Base-by-base conservation (phyloP, 2,888 invertebrate species). In the Ophion costatus region DNA sequence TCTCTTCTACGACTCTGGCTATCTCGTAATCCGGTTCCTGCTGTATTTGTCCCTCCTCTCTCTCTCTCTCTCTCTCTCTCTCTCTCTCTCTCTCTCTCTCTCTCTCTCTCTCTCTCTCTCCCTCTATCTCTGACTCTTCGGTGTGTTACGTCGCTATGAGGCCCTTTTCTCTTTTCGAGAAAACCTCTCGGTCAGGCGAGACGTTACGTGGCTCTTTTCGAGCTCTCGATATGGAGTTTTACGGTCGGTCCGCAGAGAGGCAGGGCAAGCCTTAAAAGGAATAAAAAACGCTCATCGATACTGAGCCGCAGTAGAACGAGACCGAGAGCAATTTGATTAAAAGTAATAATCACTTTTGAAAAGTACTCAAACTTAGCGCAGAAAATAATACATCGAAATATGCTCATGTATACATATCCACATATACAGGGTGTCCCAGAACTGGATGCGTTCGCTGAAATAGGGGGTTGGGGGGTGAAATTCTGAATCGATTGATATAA, bases 221-320 rank as follows among this genome's bases (percentile, higher is more conserved):
- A 63, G 78, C 70, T 75, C 81, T 84, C 81, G 71, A 84, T 84
- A 84, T 82, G 84, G 78, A 78, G 75, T 71, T 78, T 79, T 81
- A 81, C 78, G 81, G 74, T 74, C 63, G 63, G 51, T 33, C 51
- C n/a, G 70, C 7, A n/a, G 57, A 17, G 64, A 66, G 56, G 22
- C 56, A 59, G 45, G 33, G 61, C 71, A 11, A 20, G 67, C 82
- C 82, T 67, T 82, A 80, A 79, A 82, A 85, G 84, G 82, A 76
- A 61, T 51, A 79, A 56, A 61, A 78, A 77, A 69, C 22, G 38
- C 10, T 10, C 42, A 20, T 38, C 6, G 9, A n/a, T n/a, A 29
- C 22, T 1, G 17, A 70, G 2, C 1, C 61, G 33, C 1, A 20
- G 20, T 22, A 77, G 38, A 38, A 20, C 10, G 3, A 42, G 22